Evolutionary conservation across 2,888 invertebrate species (phyloP), one percentile per base, ranked within the genome.

Genomic region (Resseliella maxima): DNA sequence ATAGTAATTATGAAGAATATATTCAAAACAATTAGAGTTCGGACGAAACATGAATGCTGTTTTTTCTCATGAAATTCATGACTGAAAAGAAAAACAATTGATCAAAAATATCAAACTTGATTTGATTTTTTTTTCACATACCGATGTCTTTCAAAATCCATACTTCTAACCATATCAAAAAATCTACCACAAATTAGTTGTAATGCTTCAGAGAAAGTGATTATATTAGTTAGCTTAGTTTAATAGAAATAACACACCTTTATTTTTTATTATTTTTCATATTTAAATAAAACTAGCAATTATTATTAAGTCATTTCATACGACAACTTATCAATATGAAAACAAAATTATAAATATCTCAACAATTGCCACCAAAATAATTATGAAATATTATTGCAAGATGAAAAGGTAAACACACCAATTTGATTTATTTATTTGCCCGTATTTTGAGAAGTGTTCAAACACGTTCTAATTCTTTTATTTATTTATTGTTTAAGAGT

Each of bases 101-200:
- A 5, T 83, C 8, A n/a, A n/a, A 12, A n/a, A 12, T 35, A 36
- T 35, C 12, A 81, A 18, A 50, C 21, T 2, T 18, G 50, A 18
- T 18, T 18, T 8, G 5, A 50, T 50, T 59, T 59, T 59, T n/a
- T 24, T 59, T n/a, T 50, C 46, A 50, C 36, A 38, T 83, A 83
- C 83, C 83, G 83, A 83, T 83, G 83, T 24, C 24, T 36, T 38
- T 83, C 83, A 8, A 83, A 83, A 38, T 83, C 83, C 38, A 83
- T 83, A 24, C 38, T 83, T n/a, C n/a, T 38, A 36, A 83, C 38
- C 83, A 83, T 83, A 3, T 31, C 31, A 12, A 72, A 72, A 10
- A 72, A 72, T 24, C 21, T 50, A 18, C 5, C 15, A 18, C 12
- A 2, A 59, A 10, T 24, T 24, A n/a, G 3, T 24, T 24, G 5